Base-by-base conservation (phyloP, 2,797 vertebrate genomes). In the Sebastes diploproa region DNA sequence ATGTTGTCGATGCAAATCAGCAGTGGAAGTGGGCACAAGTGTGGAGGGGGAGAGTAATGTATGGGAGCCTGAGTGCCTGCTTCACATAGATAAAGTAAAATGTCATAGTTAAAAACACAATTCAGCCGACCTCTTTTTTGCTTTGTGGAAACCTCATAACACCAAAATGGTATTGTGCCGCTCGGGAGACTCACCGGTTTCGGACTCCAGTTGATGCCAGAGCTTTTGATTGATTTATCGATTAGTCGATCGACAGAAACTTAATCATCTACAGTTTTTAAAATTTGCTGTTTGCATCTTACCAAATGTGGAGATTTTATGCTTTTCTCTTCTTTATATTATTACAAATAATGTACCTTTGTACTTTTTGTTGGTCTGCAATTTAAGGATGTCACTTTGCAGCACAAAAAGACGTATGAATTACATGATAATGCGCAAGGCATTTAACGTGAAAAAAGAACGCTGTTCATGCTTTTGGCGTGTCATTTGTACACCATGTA, bases 1-100 rank as follows among this genome's bases (percentile, higher is more conserved):
- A 80, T 63, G 76, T 86, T 55, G 52, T 36, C 14, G 75, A 87
- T 92, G 77, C 74, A 83, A 86, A 87, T 88, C 72, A 83, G 82
- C 12, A 29, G 64, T 58, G 36, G 55, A 85, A 78, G 75, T 73
- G 23, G 74, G 63, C 58, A 27, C n/a, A 63, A 78, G 74, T 75
- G 80, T 73, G 71, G 67, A 67, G 66, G 38, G 38, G 69, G 61
- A 60, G 20, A 29, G 59, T 55, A 81, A 68, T 81, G 69, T 78
- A 77, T 64, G 55, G 62, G 77, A 75, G 73, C 38, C 60, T 14
- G 75, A 87, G 84, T 68, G 79, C 59, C 77, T 86, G 81, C 81
- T 89, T 86, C 65, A 83, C 60, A 54, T n/a, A 75, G 84, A 83
- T 75, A 82, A 75, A 74, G 76, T 75, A 30, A 84, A 80, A 85